A percentile compares a stretch with the other conserved stretches of the same genome.
phyloP scores from a whole-genome alignment of 2,113 vertebrate species.

The Campylomormyrus numenius region DNA sequence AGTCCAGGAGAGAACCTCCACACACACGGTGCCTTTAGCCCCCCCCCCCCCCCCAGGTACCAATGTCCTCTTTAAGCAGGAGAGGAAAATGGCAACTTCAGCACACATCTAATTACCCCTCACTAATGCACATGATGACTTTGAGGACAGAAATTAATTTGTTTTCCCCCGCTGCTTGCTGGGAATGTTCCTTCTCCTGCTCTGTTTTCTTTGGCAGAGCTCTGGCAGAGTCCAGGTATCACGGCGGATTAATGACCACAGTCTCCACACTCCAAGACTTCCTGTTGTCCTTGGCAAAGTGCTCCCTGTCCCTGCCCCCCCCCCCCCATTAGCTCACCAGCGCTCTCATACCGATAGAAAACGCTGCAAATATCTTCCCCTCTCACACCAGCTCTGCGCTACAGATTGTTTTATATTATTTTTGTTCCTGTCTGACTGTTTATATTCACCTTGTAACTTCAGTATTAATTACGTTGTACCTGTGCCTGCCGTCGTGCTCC shows the following conservation, averaged over 20 bases:
- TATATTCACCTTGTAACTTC: neutral
- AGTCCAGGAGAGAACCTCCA: neutral
- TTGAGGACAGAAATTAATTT: constrained; percentile 35
- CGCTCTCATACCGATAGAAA: neutral
- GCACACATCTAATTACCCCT: constrained; percentile 52
- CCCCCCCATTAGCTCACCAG: constrained; percentile 37
- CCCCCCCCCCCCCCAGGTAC: constrained; percentile 1
- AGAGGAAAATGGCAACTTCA: constrained; percentile 51
- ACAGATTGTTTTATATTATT: neutral
- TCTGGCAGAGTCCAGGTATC: constrained; percentile 53
- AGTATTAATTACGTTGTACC: neutral
- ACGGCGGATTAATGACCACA: constrained; percentile 64
- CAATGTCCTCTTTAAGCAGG: constrained; percentile 37
- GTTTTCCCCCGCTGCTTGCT: constrained; percentile 22
- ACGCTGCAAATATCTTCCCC: neutral
- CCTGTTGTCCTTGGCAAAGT: constrained; percentile 56
- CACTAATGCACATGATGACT: constrained; percentile 32
- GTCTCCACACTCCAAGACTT: constrained; percentile 53
- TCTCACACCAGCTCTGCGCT: neutral
- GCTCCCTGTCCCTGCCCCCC: constrained; percentile 14
- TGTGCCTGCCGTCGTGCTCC: neutral
- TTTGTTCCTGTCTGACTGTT: neutral
- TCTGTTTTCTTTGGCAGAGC: constrained; percentile 56
- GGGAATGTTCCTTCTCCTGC: constrained; percentile 25
- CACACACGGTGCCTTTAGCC: neutral